Base-by-base conservation (phyloP, 37 sponge, comb jelly and placozoan genomes). In the Bolinopsis microptera region DNA sequence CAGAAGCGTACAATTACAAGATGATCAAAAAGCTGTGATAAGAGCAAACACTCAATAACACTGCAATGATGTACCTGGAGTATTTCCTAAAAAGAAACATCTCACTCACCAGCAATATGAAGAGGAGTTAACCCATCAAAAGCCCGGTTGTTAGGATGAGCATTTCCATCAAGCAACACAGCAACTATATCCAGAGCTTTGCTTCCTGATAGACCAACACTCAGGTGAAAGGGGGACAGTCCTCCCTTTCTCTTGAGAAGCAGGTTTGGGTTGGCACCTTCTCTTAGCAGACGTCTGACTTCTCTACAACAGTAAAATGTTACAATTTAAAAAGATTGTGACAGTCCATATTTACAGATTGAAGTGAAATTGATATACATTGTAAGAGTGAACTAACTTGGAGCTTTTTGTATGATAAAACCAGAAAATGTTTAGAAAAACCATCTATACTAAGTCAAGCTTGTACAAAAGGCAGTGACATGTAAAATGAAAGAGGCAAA, bases 181-280 rank as follows among this genome's bases (percentile, higher is more conserved):
- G 90, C 90, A 86, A 41, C 90, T 41, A 86, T 86, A 18, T 86
- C 90, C 90, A 86, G 61, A 8, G 90, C 41, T 86, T 86, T 86
- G 26, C 24, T 35, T 9, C 61, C 90, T 25, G 90, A 28, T 26
- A 86, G 26, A 3, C 90, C 90, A 38, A 86, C 90, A 86, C 61
- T 41, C 26, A 86, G 48, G 30, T 86, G 90, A 38, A 86, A 86
- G 30, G 90, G 48, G 2, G 90, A 86, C 28, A 86, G 13, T 41
- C 90, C 90, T 3, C 90, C 90, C 39, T 86, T 86, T 1, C 90
- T 38, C 39, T 86, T 86, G 0, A 86, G 35, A 40, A 86, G 30
- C 40, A 38, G n/a, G 39, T 86, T 86, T 22, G 90, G 36, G 26
- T 86, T 86, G 1, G 90, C 90, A 1, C 90, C 90, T 27, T 86